phyloP scores from a whole-genome alignment of 2,888 invertebrate genomes.

The Brachyopa scutellaris region DNA sequence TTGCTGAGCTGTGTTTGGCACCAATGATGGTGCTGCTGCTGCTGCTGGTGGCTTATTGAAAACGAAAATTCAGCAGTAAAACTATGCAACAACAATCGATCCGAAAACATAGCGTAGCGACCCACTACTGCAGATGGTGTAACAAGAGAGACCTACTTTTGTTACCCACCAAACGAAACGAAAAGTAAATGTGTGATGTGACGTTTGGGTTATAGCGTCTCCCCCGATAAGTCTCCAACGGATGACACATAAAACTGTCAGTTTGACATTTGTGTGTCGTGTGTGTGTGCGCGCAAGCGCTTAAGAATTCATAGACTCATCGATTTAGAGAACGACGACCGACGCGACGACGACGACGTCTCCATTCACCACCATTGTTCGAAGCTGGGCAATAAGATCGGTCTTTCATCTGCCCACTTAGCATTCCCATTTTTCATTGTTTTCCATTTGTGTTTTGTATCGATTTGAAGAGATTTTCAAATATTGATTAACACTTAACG shows the following conservation, averaged over 20 bases:
- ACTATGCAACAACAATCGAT: background rate
- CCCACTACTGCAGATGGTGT: constrained; percentile 22
- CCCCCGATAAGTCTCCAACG: constrained; percentile 16
- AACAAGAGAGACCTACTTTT: constrained; percentile 51
- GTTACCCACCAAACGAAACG: constrained; percentile 53
- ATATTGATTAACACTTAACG: constrained; percentile 67
- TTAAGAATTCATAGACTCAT: constrained; percentile 34
- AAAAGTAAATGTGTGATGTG: constrained; percentile 47
- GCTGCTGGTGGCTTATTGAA: constrained; percentile 56
- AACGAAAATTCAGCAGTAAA: constrained; percentile 54
- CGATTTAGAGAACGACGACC: constrained; percentile 24
- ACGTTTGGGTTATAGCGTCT: background rate
- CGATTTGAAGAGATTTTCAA: constrained; percentile 53
- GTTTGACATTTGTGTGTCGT: constrained; percentile 48
- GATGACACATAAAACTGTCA: constrained; percentile 58
- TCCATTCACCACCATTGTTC: constrained; percentile 22
- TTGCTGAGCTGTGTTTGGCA: background rate
- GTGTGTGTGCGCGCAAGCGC: constrained; percentile 13
- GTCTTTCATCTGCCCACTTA: background rate
- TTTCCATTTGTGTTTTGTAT: constrained; percentile 34
- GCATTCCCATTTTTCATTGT: constrained; percentile 15
- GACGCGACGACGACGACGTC: constrained; percentile 3
- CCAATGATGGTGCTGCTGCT: background rate
- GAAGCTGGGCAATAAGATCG: background rate
- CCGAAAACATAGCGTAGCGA: background rate